Base-by-base conservation (phyloP, 2,888 invertebrate genomes). In the Sylvicola cinctus region DNA sequence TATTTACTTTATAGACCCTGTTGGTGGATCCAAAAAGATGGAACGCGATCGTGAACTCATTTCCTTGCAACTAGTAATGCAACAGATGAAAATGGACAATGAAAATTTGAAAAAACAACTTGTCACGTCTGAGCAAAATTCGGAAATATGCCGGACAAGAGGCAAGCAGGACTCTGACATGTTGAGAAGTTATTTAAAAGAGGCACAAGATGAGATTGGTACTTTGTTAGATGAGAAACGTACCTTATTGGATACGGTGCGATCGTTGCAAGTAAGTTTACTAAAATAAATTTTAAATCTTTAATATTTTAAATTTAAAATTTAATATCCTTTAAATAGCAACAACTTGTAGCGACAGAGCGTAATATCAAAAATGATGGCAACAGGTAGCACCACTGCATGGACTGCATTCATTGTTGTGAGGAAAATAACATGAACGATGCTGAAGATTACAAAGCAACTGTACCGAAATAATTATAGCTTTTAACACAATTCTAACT, bases 151-250 rank as follows among this genome's bases (percentile, higher is more conserved):
- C 32, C 58, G 58, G 39, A 49, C 49, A 43, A 57, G 53, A 45
- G 43, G 48, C 12, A 54, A 54, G 39, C 73, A 74, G 45, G 74
- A 75, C 50, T 62, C 63, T 2, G 68, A 69, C 40, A 53, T 64
- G 11, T 54, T 81, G 6, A 65, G 65, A 43, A 63, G 63, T 6
- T 65, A 64, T 45, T 52, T 75, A 34, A 66, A 63, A 40, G 67
- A 73, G 1, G 78, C 81, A 2, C 80, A 81, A 51, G 78, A 79
- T 44, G 74, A 81, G 39, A 73, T 80, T 1, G 66, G 68, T 6
- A 62, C 64, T 34, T 54, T 83, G 40, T 49, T 81, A 16, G 71
- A 74, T 17, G 83, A 84, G 47, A 84, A 83, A 47, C 68, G 69
- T 43, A 67, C 68, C 32, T 58, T 84, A 32, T 51, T 81, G 41